Evolutionary conservation across 2,113 vertebrate genomes (phyloP).

Genomic region (Halcyon senegalensis): DNA sequence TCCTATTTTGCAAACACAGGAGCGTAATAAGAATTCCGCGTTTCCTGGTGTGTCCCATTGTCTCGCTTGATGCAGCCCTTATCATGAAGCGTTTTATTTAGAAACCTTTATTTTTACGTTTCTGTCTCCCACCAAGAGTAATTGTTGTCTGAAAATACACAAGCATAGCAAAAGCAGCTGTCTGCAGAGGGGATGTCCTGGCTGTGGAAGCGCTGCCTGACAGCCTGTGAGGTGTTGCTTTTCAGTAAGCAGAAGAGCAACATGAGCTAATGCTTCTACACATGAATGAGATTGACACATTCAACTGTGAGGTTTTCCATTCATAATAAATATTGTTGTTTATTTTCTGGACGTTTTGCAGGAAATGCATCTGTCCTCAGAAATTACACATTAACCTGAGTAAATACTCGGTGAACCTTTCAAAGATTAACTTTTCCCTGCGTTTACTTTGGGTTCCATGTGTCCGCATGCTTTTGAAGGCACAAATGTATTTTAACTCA

Average conservation of each 20-base stretch:
- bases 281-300: not conserved
- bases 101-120: not conserved
- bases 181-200: not conserved
- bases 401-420: constrained; percentile 28
- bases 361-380: not conserved
- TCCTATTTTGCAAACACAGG: constrained; percentile 36
- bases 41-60: constrained; percentile 17
- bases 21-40: not conserved
- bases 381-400: constrained; percentile 36
- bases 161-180: not conserved
- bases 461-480: not conserved
- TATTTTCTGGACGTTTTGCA: not conserved
- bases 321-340: not conserved
- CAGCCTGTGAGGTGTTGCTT: not conserved
- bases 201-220: not conserved
- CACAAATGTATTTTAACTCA: not conserved
- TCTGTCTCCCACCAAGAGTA: not conserved
- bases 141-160: not conserved
- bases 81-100: not conserved
- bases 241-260: not conserved
- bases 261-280: not conserved
- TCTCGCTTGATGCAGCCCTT: not conserved
- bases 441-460: not conserved
- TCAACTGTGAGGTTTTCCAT: not conserved
- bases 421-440: constrained; percentile 25